phyloP scores from a whole-genome alignment of 2,888 invertebrate species.

The Melieria picta region DNA sequence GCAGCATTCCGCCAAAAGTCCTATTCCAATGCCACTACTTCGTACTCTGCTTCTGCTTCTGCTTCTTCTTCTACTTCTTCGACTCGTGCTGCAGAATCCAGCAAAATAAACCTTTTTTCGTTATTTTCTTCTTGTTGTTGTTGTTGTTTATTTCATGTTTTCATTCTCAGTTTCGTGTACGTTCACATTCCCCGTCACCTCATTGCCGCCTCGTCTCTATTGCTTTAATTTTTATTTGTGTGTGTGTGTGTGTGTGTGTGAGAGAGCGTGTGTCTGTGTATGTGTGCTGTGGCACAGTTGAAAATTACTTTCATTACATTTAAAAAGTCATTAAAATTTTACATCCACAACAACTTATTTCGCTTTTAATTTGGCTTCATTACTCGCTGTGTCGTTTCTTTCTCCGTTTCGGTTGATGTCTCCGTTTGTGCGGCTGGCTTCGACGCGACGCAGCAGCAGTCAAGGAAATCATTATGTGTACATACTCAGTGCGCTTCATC shows the following conservation, averaged over 20 bases:
- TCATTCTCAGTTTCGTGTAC: background rate
- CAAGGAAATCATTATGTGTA: no score
- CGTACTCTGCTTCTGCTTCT: background rate
- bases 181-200: background rate
- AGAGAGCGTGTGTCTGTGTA: background rate
- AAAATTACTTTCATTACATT: slow-evolving; percentile 56
- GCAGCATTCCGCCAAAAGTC: background rate
- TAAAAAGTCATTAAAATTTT: slow-evolving; percentile 56
- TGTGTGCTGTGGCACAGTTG: slow-evolving; percentile 33
- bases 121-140: no score
- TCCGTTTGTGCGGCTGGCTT: background rate
- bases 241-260: background rate
- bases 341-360: slow-evolving; percentile 39
- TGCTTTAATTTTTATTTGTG: background rate
- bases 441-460: no score
- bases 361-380: slow-evolving; percentile 41
- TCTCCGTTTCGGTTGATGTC: background rate
- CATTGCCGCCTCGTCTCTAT: slow-evolving; percentile 1
- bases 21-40: background rate
- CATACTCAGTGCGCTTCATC: background rate
- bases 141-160: no score
- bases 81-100: background rate
- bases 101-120: background rate
- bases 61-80: background rate
- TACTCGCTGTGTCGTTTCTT: background rate